Percentiles rank a stretch among this genome's conserved stretches.
Evolutionary conservation across 35 echinoderm and acorn worm genomes (phyloP).

Genomic region (Patiria miniata): DNA sequence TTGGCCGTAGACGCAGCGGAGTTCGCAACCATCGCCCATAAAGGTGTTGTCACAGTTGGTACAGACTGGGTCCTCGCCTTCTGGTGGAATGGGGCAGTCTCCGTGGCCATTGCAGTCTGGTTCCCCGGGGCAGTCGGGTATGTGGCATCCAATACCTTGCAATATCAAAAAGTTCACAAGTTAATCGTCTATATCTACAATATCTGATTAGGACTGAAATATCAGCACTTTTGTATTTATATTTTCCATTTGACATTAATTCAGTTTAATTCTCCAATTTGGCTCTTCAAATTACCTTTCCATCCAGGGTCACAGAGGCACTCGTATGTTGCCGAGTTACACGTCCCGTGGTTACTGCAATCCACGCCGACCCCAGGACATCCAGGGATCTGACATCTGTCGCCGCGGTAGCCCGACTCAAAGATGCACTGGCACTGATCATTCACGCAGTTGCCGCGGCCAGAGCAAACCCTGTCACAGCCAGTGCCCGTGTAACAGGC

Average conservation of each 20-base stretch:
- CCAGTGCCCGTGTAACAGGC: slow-evolving; percentile 76
- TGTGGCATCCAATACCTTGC: slow-evolving; percentile 70
- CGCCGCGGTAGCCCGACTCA: slow-evolving; percentile 66
- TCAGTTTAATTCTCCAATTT: too few species aligned
- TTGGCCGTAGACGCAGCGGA: slow-evolving; percentile 60
- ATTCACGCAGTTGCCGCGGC: slow-evolving; percentile 62
- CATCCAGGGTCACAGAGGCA: slow-evolving; percentile 90
- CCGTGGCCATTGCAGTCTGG: slow-evolving; percentile 74
- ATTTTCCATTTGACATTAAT: too few species aligned
- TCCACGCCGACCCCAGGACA: slow-evolving; percentile 72
- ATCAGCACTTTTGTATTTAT: too few species aligned
- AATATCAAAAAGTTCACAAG: not conserved
- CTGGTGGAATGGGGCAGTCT: slow-evolving; percentile 57
- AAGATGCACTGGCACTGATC: slow-evolving; percentile 68
- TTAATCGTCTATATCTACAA: too few species aligned
- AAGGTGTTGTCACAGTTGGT: slow-evolving; percentile 60
- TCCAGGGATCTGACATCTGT: slow-evolving; percentile 74
- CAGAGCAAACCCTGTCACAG: slow-evolving; percentile 66
- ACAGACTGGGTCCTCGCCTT: slow-evolving; percentile 63
- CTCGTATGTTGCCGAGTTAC: slow-evolving; percentile 77
- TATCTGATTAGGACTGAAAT: too few species aligned
- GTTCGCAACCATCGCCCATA: slow-evolving; percentile 86
- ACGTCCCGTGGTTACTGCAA: slow-evolving; percentile 72
- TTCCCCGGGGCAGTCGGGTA: slow-evolving; percentile 79
- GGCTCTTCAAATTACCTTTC: slow-evolving; percentile 49